Evolutionary conservation across 2,888 invertebrate genomes (phyloP).

Genomic region (Altica lythri): DNA sequence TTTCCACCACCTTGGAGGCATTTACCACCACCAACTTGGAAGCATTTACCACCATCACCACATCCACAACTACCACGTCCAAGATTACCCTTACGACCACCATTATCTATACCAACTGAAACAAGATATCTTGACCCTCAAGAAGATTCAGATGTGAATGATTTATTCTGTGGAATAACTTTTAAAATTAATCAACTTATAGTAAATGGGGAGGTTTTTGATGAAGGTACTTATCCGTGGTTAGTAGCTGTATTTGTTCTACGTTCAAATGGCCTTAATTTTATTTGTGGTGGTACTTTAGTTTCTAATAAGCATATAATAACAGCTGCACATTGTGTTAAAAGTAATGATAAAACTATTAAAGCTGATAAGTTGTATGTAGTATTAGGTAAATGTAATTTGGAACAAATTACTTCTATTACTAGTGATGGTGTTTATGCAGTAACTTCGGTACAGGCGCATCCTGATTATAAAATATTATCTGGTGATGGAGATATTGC

Average conservation of each 20-base stretch:
- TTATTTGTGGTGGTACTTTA: slow-evolving; percentile 52
- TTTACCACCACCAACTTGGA: too few relatives aligned
- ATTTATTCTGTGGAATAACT: slow-evolving; percentile 46
- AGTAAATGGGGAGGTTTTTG: slow-evolving; percentile 46
- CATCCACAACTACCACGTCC: too few relatives aligned
- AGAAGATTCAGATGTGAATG: not conserved
- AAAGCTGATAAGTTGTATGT: slow-evolving; percentile 44
- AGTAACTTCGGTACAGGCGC: slow-evolving; percentile 56
- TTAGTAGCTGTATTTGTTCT: slow-evolving; percentile 52
- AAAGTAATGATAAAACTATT: slow-evolving; percentile 33
- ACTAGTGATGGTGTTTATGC: slow-evolving; percentile 39
- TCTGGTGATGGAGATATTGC: slow-evolving; percentile 64
- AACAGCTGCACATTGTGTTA: slow-evolving; percentile 53
- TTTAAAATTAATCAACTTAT: slow-evolving; percentile 47
- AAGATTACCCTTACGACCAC: too few relatives aligned
- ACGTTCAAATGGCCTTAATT: slow-evolving; percentile 46
- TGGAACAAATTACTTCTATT: slow-evolving; percentile 41
- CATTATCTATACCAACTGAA: too few relatives aligned
- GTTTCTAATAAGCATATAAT: slow-evolving; percentile 51
- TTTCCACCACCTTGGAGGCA: too few relatives aligned
- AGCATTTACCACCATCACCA: too few relatives aligned
- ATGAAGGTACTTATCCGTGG: slow-evolving; percentile 54
- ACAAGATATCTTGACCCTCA: too few relatives aligned
- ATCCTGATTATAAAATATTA: slow-evolving; percentile 63
- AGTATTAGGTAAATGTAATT: slow-evolving; percentile 45